Evolutionary conservation across 2,888 invertebrate species (phyloP).

Genomic region (Drosophila pseudotalamancana): DNA sequence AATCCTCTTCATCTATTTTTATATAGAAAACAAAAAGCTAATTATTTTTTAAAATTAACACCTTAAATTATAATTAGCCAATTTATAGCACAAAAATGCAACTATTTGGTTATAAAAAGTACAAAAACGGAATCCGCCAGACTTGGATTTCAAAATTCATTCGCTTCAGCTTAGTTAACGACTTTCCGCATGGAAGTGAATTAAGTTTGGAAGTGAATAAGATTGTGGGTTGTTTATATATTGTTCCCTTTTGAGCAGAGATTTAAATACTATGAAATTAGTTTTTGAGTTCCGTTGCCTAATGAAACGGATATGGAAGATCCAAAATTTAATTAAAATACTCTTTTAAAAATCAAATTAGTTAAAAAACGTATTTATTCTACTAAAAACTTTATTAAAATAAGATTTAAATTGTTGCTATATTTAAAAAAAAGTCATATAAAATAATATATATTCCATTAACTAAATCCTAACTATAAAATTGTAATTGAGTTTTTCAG

Average conservation of each 20-base stretch:
- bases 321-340: neutral
- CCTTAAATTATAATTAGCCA: neutral
- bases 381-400: too few relatives aligned
- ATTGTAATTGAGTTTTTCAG: neutral
- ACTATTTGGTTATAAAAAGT: neutral
- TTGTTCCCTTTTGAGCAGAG: neutral
- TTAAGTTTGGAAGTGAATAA: neutral
- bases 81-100: neutral
- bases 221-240: neutral
- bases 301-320: neutral
- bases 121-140: neutral
- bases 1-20: too few relatives aligned
- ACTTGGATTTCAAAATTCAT: neutral
- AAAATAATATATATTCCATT: too few relatives aligned
- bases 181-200: conserved; percentile 16
- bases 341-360: neutral
- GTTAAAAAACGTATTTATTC: too few relatives aligned
- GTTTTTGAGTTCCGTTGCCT: neutral
- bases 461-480: neutral
- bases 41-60: neutral
- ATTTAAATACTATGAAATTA: neutral
- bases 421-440: neutral
- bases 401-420: too few relatives aligned
- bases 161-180: conserved; percentile 1
- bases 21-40: neutral